Percentiles rank a stretch among this genome's conserved stretches.
These are phyloP conservation scores for Pseudachorutes palmiensis DNA, from an alignment of 1,140 invertebrate genomes.

Conservation along the genomic window DNA sequence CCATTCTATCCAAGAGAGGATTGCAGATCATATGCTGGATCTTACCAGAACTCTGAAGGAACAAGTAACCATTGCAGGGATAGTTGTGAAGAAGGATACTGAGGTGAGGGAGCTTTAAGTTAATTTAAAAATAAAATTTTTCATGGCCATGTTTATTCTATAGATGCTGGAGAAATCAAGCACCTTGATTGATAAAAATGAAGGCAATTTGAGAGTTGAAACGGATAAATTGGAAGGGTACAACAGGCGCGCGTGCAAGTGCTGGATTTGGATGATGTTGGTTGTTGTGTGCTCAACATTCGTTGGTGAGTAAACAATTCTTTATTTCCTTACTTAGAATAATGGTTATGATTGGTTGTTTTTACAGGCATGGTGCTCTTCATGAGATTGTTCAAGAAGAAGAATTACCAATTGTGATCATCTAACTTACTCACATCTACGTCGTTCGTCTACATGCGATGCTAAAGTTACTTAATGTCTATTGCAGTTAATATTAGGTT, in stretches of 20 bases:
- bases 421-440: too few species aligned
- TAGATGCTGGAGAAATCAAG: constrained; percentile 65
- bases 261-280: constrained; percentile 87
- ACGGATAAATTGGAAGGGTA: constrained; percentile 72
- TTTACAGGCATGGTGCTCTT: constrained; percentile 68
- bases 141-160: constrained; percentile 38
- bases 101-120: constrained; percentile 50
- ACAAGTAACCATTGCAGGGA: constrained; percentile 71
- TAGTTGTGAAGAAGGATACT: constrained; percentile 76
- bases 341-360: constrained; percentile 28
- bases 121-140: not conserved
- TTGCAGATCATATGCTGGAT: constrained; percentile 85
- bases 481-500: too few species aligned
- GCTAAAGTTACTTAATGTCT: too few species aligned
- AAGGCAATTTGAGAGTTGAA: constrained; percentile 65
- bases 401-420: not conserved
- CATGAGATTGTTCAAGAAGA: constrained; percentile 64
- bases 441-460: too few species aligned
- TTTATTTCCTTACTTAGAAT: constrained; percentile 23
- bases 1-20: constrained; percentile 77
- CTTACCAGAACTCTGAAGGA: constrained; percentile 80
- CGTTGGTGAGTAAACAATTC: constrained; percentile 59
- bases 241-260: constrained; percentile 77
- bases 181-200: constrained; percentile 67
- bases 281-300: constrained; percentile 73